Percentiles rank a stretch among this genome's conserved stretches.
Conservation (phyloP, 2,113 vertebrate species). For the Glaucomys volans region DNA sequence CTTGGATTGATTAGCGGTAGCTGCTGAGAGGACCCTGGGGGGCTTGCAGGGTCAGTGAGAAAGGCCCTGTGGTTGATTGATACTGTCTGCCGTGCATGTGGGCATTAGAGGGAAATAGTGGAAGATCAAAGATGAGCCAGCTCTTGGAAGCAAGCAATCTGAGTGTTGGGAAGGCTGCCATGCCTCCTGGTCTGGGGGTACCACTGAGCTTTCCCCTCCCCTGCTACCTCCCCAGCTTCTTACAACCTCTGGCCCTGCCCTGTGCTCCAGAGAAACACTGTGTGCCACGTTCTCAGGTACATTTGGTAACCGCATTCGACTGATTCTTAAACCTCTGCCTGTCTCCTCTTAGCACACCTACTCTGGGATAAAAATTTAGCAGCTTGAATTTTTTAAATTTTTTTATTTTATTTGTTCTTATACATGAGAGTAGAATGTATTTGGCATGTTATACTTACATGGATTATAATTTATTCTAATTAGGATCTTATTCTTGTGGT, state of each 20-base stretch:
- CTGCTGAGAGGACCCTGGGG: neutral
- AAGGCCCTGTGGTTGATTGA: neutral
- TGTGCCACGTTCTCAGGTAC: neutral
- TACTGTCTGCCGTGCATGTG: neutral
- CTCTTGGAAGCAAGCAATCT: neutral
- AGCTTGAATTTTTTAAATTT: neutral
- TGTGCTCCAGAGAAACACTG: neutral
- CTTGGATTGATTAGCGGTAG: neutral
- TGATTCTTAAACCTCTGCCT: neutral
- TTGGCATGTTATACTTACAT: no score
- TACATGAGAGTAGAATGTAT: no score
- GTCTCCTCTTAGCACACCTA: neutral
- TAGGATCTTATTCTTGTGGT: no score
- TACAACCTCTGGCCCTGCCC: neutral
- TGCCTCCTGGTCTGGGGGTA: no score
- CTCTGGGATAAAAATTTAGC: neutral
- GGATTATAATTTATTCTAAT: no score
- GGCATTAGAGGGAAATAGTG: neutral
- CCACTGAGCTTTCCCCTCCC: neutral
- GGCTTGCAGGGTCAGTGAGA: neutral
- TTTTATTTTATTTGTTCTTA: neutral
- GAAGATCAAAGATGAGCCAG: neutral
- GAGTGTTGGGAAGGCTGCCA: neutral
- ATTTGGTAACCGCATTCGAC: neutral
- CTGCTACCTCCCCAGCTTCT: neutral